phyloP scores from a whole-genome alignment of 2,888 invertebrate species.

The Lamproptera curius region DNA sequence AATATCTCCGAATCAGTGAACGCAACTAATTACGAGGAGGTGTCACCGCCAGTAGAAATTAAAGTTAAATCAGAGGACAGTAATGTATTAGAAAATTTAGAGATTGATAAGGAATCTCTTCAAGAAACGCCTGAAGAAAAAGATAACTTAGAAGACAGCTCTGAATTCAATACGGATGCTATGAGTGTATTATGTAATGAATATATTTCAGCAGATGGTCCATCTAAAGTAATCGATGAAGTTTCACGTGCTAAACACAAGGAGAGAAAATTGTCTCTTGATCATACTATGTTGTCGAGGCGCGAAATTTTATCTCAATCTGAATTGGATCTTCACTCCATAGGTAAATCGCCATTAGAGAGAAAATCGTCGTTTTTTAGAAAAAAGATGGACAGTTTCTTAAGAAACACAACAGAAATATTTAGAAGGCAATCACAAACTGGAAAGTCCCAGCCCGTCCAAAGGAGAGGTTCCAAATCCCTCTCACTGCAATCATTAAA shows the following conservation, averaged over 20 bases:
- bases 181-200: not conserved
- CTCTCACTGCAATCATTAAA: constrained; percentile 60
- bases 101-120: not conserved
- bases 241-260: constrained; percentile 20
- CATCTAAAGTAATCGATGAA: not conserved
- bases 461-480: constrained; percentile 55
- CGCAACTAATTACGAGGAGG: constrained; percentile 48
- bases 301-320: constrained; percentile 60
- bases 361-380: constrained; percentile 68
- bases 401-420: constrained; percentile 65
- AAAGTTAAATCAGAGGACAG: constrained; percentile 19
- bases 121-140: not conserved
- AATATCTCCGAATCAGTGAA: too few relatives aligned
- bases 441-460: constrained; percentile 38
- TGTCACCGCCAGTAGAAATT: constrained; percentile 26
- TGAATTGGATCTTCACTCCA: constrained; percentile 60
- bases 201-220: too few relatives aligned
- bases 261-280: constrained; percentile 61
- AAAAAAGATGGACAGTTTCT: constrained; percentile 67
- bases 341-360: constrained; percentile 63
- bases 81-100: constrained; percentile 1
- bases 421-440: constrained; percentile 52
- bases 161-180: not conserved
- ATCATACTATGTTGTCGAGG: constrained; percentile 54
- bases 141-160: not conserved